These are phyloP conservation scores for Aleiodes alternator DNA, from an alignment of 2,888 invertebrate species.

Conservation along the genomic window DNA sequence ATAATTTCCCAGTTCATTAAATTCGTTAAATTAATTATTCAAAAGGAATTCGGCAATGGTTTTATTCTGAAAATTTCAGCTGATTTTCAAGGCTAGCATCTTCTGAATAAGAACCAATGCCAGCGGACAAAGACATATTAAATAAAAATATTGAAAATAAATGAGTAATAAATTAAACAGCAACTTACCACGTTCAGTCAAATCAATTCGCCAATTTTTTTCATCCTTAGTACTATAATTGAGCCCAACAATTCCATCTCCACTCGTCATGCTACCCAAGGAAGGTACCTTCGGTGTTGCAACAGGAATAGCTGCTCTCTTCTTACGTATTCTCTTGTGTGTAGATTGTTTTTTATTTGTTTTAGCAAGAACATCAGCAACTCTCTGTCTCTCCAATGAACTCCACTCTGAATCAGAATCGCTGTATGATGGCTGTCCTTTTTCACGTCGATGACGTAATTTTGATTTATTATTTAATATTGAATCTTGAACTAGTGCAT, in stretches of 20 bases:
- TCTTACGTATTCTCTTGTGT: slow-evolving; percentile 84
- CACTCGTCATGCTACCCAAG: slow-evolving; percentile 77
- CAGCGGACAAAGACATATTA: slow-evolving; percentile 12
- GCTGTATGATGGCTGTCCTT: slow-evolving; percentile 85
- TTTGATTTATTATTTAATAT: slow-evolving; percentile 79
- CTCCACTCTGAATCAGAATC: slow-evolving; percentile 95
- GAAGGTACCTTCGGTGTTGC: slow-evolving; percentile 89
- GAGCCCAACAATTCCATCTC: slow-evolving; percentile 70
- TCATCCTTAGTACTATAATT: slow-evolving; percentile 74
- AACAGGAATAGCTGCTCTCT: slow-evolving; percentile 88
- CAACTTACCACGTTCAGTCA: slow-evolving; percentile 72
- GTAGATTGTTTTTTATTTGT: slow-evolving; percentile 82
- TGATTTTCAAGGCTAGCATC: too few species aligned
- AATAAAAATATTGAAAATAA: not conserved
- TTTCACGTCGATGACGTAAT: slow-evolving; percentile 80
- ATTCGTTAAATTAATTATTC: too few species aligned
- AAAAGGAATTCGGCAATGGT: too few species aligned
- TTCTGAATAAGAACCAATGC: not conserved
- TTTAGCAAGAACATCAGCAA: slow-evolving; percentile 80
- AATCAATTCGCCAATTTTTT: slow-evolving; percentile 72
- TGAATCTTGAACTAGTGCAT: slow-evolving; percentile 82
- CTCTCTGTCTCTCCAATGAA: slow-evolving; percentile 82
- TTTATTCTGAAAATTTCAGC: too few species aligned
- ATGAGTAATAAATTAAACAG: slow-evolving; percentile 33
- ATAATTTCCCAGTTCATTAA: too few species aligned